phyloP scores from a whole-genome alignment of 2,888 invertebrate species.

The Eupeodes latifasciatus region DNA sequence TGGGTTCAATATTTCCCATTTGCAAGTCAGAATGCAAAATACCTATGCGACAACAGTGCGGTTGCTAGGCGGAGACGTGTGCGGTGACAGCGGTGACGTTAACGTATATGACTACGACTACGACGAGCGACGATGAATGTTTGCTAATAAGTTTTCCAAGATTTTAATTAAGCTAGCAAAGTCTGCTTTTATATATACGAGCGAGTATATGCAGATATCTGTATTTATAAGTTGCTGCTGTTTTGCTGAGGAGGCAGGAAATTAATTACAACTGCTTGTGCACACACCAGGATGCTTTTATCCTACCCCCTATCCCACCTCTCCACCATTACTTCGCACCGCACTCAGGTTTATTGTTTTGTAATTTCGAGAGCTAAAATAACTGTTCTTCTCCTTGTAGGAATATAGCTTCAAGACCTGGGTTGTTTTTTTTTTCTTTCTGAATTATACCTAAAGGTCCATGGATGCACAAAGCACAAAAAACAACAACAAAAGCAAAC shows the following conservation, averaged over 20 bases:
- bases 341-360: conserved; percentile 64
- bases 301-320: not conserved
- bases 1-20: conserved; percentile 48
- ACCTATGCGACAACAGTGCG: not conserved
- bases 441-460: not conserved
- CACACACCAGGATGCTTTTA: conserved; percentile 55
- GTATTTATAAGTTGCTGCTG: not conserved
- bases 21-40: conserved; percentile 49
- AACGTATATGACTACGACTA: not conserved
- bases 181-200: conserved; percentile 22
- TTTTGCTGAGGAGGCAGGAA: conserved; percentile 47
- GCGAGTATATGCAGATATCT: too few relatives aligned
- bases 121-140: conserved; percentile 43
- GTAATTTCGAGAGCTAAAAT: conserved; percentile 44
- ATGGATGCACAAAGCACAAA: conserved; percentile 5
- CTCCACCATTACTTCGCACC: not conserved
- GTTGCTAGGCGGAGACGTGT: not conserved
- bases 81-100: not conserved
- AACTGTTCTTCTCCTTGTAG: not conserved
- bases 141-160: conserved; percentile 70
- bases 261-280: conserved; percentile 72
- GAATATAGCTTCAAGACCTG: not conserved
- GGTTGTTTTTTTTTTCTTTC: not conserved
- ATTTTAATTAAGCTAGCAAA: conserved; percentile 74
- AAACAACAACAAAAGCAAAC: not conserved